These are phyloP conservation scores for Corticium candelabrum DNA, from an alignment of 37 sponge, comb jelly and placozoan species.

Conservation along the genomic window DNA sequence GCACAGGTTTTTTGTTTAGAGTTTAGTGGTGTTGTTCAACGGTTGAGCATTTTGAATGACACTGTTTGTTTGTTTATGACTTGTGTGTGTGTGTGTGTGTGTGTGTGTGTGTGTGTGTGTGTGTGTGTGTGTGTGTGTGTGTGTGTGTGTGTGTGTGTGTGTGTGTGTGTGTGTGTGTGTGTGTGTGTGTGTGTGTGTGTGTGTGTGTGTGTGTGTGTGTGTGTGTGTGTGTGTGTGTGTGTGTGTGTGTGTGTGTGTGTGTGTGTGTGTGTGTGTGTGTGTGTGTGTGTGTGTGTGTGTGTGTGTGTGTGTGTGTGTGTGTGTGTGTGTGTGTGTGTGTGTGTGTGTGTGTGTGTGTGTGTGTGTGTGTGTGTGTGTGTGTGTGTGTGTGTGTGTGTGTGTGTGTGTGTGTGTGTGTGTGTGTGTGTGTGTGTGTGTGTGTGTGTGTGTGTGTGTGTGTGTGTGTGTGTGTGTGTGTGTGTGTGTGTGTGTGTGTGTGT, in stretches of 20 bases:
- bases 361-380: constrained; percentile 9
- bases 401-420: constrained; percentile 10
- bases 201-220: constrained; percentile 44
- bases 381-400: constrained; percentile 24
- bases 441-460: constrained; percentile 26
- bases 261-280: neutral
- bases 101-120: constrained; percentile 21
- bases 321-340: neutral
- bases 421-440: constrained; percentile 1
- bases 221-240: constrained; percentile 5
- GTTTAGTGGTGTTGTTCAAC: too few relatives aligned
- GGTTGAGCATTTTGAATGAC: too few relatives aligned
- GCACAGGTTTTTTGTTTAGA: too few relatives aligned
- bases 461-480: neutral
- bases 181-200: constrained; percentile 25
- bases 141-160: constrained; percentile 13
- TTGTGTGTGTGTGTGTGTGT: constrained; percentile 19
- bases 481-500: constrained; percentile 1
- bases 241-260: neutral
- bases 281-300: constrained; percentile 7
- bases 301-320: neutral
- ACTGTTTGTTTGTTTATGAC: neutral
- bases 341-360: constrained; percentile 12
- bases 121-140: constrained; percentile 12
- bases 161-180: constrained; percentile 11